Conservation (phyloP, 2,888 invertebrate species). For the Morpho helenor region DNA sequence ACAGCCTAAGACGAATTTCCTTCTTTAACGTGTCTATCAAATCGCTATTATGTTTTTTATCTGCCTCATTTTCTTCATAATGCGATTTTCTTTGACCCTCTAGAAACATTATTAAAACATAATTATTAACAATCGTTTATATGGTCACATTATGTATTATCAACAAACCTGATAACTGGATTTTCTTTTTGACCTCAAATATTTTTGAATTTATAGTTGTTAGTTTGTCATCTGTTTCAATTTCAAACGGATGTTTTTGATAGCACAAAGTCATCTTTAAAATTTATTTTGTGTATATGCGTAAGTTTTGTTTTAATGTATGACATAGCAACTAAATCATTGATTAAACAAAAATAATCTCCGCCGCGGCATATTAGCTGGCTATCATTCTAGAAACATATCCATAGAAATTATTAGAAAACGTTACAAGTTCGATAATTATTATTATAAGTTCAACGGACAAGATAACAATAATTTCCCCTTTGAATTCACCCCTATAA, state of each 20-base stretch:
- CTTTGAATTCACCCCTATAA: constrained; percentile 41
- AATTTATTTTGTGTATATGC: constrained; percentile 23
- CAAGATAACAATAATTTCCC: constrained; percentile 26
- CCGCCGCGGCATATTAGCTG: no score
- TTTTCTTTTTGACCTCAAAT: constrained; percentile 91
- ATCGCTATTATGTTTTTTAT: constrained; percentile 84
- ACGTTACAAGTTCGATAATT: constrained; percentile 19
- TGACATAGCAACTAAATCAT: constrained; percentile 23
- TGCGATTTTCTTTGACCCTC: constrained; percentile 93
- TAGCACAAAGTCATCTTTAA: constrained; percentile 52
- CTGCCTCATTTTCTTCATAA: constrained; percentile 88
- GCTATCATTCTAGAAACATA: not conserved
- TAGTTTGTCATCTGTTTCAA: constrained; percentile 74
- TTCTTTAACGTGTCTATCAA: constrained; percentile 85
- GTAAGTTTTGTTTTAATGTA: not conserved
- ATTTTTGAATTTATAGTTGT: constrained; percentile 86
- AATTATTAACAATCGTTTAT: no score
- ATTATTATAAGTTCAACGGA: constrained; percentile 22
- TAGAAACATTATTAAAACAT: constrained; percentile 37
- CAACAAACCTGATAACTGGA: constrained; percentile 86
- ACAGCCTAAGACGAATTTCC: constrained; percentile 82
- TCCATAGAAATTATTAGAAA: not conserved
- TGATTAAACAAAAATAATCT: constrained; percentile 29
- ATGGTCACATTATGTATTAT: no score
- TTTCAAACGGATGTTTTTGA: constrained; percentile 73